A percentile compares a stretch with the other conserved stretches of the same genome.
phyloP scores from a whole-genome alignment of 2,113 vertebrate genomes.

The Mustela lutreola region DNA sequence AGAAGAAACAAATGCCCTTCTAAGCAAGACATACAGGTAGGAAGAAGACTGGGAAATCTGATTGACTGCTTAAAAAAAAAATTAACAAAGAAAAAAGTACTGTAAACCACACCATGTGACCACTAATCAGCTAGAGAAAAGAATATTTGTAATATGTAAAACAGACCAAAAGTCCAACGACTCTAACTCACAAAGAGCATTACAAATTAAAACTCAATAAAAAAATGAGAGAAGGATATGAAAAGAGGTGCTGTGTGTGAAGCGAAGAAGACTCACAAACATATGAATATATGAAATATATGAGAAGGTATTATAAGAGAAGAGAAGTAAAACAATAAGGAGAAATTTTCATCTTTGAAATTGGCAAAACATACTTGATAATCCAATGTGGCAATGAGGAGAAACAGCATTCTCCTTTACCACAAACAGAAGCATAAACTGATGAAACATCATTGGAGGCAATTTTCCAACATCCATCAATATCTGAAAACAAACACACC shows the following conservation, averaged over 20 bases:
- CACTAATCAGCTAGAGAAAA: slow-evolving; percentile 6
- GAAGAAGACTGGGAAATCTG: too few species aligned
- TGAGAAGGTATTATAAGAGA: too few species aligned
- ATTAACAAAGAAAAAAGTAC: neutral
- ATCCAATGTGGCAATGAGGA: neutral
- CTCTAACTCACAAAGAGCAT: too few species aligned
- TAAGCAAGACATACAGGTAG: too few species aligned
- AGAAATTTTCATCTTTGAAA: too few species aligned
- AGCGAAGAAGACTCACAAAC: too few species aligned
- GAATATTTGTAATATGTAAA: slow-evolving; percentile 11
- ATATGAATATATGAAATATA: too few species aligned
- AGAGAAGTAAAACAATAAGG: too few species aligned
- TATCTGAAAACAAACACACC: slow-evolving; percentile 30
- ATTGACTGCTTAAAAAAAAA: neutral
- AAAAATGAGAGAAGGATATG: too few species aligned
- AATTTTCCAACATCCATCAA: neutral
- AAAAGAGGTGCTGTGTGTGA: too few species aligned
- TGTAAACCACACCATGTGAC: neutral
- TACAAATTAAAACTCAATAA: too few species aligned
- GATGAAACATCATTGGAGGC: neutral
- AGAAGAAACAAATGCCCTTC: too few species aligned
- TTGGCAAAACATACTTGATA: neutral
- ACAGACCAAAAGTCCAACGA: neutral
- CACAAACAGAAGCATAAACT: neutral
- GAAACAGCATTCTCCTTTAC: neutral